Percentiles rank a stretch among this genome's conserved stretches.
These are phyloP conservation scores for Anolis apletophallus DNA, from an alignment of 2,797 vertebrate genomes.

Conservation along the genomic window DNA sequence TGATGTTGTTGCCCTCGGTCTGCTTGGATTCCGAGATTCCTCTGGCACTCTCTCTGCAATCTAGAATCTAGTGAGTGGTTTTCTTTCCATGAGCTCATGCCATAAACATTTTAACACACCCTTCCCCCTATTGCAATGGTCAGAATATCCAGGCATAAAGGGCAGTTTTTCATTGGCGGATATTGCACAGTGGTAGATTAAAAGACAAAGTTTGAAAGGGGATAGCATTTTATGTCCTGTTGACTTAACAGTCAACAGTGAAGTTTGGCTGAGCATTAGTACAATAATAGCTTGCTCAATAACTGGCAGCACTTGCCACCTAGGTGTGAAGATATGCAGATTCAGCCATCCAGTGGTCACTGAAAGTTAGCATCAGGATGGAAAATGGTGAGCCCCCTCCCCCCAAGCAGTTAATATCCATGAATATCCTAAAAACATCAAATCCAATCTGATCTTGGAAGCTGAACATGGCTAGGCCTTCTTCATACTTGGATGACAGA, in stretches of 20 bases:
- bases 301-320: neutral
- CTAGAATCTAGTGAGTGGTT: neutral
- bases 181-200: neutral
- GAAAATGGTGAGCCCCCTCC: neutral
- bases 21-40: slow-evolving; percentile 23
- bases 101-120: slow-evolving; percentile 23
- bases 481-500: too few relatives aligned
- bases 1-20: neutral
- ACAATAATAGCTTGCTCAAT: neutral
- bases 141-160: neutral
- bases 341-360: neutral
- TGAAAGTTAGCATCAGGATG: neutral
- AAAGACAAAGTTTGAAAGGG: neutral
- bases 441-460: too few relatives aligned
- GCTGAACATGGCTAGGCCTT: too few relatives aligned
- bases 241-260: neutral
- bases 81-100: slow-evolving; percentile 36
- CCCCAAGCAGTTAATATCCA: too few relatives aligned
- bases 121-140: slow-evolving; percentile 14
- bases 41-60: slow-evolving; percentile 18
- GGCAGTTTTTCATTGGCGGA: slow-evolving; percentile 22
- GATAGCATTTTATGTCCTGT: neutral
- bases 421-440: too few relatives aligned
- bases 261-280: neutral
- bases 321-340: neutral